Percentiles rank a stretch among this genome's conserved stretches.
Conservation (phyloP, 1,140 invertebrate species). For the Drosophila pallidifrons region DNA sequence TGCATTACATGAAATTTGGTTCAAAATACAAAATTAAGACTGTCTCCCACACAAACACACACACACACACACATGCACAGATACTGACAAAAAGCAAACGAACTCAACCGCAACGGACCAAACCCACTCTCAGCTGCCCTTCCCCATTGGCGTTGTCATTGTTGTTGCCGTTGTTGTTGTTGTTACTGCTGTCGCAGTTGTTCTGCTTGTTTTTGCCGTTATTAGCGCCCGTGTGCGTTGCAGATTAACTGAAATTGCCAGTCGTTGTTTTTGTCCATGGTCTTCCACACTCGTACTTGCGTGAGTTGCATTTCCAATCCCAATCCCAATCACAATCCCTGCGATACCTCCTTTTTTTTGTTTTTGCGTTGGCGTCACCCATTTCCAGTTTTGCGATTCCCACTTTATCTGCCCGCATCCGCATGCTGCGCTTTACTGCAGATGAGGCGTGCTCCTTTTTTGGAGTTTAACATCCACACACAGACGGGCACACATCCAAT, state of each 20-base stretch:
- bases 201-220: conserved; percentile 52
- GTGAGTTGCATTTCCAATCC: background rate
- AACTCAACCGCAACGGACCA: conserved; percentile 8
- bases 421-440: conserved; percentile 1
- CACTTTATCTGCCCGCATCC: conserved; percentile 6
- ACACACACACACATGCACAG: too few relatives aligned
- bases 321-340: background rate
- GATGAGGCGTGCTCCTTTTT: conserved; percentile 10
- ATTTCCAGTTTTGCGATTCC: background rate
- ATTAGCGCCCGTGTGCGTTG: conserved; percentile 53
- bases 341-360: conserved; percentile 28
- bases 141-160: conserved; percentile 27
- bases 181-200: background rate
- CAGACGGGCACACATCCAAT: conserved; percentile 27
- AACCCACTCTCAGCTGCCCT: conserved; percentile 20
- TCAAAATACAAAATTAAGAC: conserved; percentile 15
- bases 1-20: conserved; percentile 13
- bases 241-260: conserved; percentile 59
- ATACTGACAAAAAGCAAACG: background rate
- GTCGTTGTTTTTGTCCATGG: conserved; percentile 8
- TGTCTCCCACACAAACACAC: background rate
- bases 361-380: conserved; percentile 58
- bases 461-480: background rate
- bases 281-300: background rate
- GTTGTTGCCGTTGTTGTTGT: conserved; percentile 25